Evolutionary conservation across 2,888 invertebrate species (phyloP).

Genomic region (Ormyrus pomaceus): DNA sequence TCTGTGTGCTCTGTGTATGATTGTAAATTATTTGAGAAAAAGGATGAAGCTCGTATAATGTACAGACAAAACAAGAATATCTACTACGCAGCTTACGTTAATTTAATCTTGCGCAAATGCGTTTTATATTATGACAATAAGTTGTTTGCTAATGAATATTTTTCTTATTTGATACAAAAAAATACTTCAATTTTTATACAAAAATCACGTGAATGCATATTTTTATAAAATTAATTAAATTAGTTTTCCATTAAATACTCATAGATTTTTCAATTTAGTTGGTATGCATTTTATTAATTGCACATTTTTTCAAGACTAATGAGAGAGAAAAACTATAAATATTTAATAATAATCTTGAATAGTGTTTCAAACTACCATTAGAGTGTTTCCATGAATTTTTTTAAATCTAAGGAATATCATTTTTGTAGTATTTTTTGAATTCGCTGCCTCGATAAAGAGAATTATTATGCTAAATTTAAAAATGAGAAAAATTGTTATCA

Average conservation of each 20-base stretch:
- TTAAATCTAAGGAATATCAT: no score
- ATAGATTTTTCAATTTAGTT: no score
- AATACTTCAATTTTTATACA: constrained; percentile 7
- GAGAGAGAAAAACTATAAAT: no score
- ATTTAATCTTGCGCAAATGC: neutral
- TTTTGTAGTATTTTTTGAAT: no score
- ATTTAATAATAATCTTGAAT: no score
- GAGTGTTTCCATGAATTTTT: no score
- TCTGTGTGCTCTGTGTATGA: constrained; percentile 13
- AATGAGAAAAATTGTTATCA: neutral
- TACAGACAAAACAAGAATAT: constrained; percentile 19
- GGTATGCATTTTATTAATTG: no score
- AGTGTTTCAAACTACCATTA: no score
- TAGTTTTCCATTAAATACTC: no score
- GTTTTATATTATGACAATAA: neutral
- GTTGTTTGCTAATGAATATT: no score
- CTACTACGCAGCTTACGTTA: neutral
- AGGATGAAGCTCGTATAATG: constrained; percentile 6
- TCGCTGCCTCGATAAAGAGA: neutral
- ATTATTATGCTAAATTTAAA: neutral
- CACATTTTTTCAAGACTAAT: no score
- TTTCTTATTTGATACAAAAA: constrained; percentile 7
- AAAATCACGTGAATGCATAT: constrained; percentile 13
- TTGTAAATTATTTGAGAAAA: constrained; percentile 33
- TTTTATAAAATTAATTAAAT: constrained; percentile 26